Evolutionary conservation across 1,140 invertebrate species (phyloP), one percentile per base, ranked within the genome.

Genomic region (Mamestra configurata): DNA sequence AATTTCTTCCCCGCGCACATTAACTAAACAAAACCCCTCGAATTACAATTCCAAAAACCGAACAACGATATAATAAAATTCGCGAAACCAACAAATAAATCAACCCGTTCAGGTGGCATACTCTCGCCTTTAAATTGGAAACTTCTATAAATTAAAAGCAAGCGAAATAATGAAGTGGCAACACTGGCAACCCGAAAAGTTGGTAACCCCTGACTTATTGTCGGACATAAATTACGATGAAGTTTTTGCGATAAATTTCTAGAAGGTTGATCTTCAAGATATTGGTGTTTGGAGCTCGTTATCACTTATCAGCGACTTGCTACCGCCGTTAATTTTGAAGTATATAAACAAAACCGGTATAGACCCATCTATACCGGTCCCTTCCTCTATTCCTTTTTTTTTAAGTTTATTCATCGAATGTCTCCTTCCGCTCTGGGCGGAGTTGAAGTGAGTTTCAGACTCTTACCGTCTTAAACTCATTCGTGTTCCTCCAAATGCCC

Each of bases 121-220:
- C 37, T 1, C 22, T 49, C 43, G 37, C 40, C 37, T 70, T 78
- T 79, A 81, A 84, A 84, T 85, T 82, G 82, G 81, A 82, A 86
- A 86, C 73, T 87, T 86, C 79, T 84, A 85, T 88, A 90, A 90
- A 89, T 90, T 89, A 89, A 88, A 88, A 89, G 85, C 85, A 87
- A 82, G 84, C 84, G 85, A 88, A 90, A 90, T 90, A 89, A 90
- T 88, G 88, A 89, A 89, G 89, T 90, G 57, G 82, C 51, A 73
- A 79, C 53, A 80, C 81, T 89, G 57, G 82, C 51, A 73, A 79
- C 53, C 81, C 81, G 59, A 87, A 89, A 90, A 90, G 86, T 90
- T 90, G 83, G 84, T 73, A 40, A 40, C 64, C 84, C 77, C 80
- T 87, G 85, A 89, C 88, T 89, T 90, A 88, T 89, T 86, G 84